Base-by-base conservation (phyloP, 2,797 vertebrate species). In the Enteromius paludinosus region DNA sequence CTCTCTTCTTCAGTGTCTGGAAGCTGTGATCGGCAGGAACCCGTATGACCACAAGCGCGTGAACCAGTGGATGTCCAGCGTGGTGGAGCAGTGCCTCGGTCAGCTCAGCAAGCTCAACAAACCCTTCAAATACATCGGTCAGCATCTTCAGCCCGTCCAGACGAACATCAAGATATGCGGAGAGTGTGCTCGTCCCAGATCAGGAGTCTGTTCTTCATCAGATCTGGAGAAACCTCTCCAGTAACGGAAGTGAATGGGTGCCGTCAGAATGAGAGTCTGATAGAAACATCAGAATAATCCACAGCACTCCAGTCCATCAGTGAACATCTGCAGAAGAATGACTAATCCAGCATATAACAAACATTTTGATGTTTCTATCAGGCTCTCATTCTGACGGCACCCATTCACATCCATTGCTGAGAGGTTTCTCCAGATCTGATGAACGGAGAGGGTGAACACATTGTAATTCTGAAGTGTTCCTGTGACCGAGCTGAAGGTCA, bases 41-140 rank as follows among this genome's bases (percentile, higher is more conserved):
- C 91, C 92, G 43, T 99, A 98, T 86, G 95, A 98, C 86, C 97
- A 98, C 90, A 97, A 92, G 94, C 96, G 93, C 87, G 98, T 99
- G 49, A 96, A 96, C 66, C 97, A 98, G 87, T 99, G 98, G 98
- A 97, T 93, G 71, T 96, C 94, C 0, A 94, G 91, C 2, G 94
- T 99, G 0, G 95, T 97, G 83, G 98, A 99, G 74, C 97, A 98
- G 85, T 96, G 96, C 3, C 92, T 99, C 68, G 95, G 95, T 90
- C 98, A 98, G 15, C 96, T 99, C 86, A 96, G 95, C 86, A 99
- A 97, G 87, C 93, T 99, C 82, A 95, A 95, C 18, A 99, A 98
- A 72, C 96, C 97, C 10, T 98, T 97, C 90, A 99, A 99, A 87
- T 99, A 99, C 64, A 98, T 99, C 0, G 96, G 97, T 98, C 92